Conservation (phyloP, 1,140 invertebrate species). For the Contarinia nasturtii region DNA sequence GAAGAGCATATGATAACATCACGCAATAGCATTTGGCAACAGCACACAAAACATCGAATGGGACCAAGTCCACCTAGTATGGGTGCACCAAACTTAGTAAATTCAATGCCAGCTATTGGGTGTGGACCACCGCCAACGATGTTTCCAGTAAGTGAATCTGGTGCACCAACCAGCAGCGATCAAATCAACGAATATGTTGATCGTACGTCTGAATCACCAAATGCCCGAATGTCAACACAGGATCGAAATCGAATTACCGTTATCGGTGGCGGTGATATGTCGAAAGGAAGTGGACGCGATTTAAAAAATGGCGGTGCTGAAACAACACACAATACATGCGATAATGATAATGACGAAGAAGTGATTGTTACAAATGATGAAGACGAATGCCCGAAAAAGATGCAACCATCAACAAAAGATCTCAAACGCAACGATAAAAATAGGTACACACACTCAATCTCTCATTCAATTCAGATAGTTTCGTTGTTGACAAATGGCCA, state of each 20-base stretch:
- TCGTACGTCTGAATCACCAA: neutral
- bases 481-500: neutral
- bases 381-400: constrained; percentile 1
- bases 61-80: neutral
- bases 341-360: constrained; percentile 4
- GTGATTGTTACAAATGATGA: constrained; percentile 3
- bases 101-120: too few species aligned
- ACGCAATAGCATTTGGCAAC: neutral
- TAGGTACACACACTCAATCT: constrained; percentile 1
- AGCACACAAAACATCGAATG: neutral
- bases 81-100: neutral
- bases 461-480: neutral
- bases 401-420: neutral
- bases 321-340: neutral
- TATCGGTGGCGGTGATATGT: too few species aligned
- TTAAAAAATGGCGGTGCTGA: neutral
- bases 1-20: constrained; percentile 3
- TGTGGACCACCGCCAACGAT: neutral
- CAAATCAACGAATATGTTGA: neutral
- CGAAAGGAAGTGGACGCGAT: too few species aligned
- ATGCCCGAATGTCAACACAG: neutral
- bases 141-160: neutral
- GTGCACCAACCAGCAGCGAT: constrained; percentile 4
- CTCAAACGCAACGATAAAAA: constrained; percentile 1
- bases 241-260: too few species aligned